Evolutionary conservation across 2,113 vertebrate genomes (phyloP), one percentile per base, ranked within the genome.

Genomic region (Chloroceryle aenea): DNA sequence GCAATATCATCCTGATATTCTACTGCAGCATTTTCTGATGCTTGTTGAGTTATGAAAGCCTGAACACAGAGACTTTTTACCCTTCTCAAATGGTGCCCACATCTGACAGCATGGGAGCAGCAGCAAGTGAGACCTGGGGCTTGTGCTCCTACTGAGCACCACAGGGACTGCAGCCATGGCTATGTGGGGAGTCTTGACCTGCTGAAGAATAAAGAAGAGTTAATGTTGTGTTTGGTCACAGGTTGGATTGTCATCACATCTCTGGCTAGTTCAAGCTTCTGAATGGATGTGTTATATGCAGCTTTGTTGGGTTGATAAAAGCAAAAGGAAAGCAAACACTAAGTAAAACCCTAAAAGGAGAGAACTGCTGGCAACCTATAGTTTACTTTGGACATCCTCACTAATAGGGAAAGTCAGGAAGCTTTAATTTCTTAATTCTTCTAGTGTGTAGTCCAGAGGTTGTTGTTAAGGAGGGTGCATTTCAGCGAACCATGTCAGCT

Each of bases 11-110:
- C 36, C 52, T 52, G 50, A 52, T 3, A 2, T 77, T 77, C 73
- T 63, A 58, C 50, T 0, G 0, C 48, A 50, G 30, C 0, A 0
- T n/a, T 80, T 73, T 32, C 42, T 62, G 30, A 16, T 59, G 18
- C n/a, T 59, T 47, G 36, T 53, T 58, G 48, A 30, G 32, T 38
- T 40, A 26, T 3, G 10, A 55, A 80, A 55, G 18, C 32, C 29
- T 45, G 27, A 69, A 38, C 15, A 19, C 25, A 38, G 21, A n/a
- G 56, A 19, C 6, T 40, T 19, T 27, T 76, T 48, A 47, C 32
- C 34, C 38, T 43, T 81, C 58, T 72, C 0, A 1, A 66, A 17
- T 22, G 38, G 45, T 42, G 38, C n/a, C 55, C 22, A 2, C 36
- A 68, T 19, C 15, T 20, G 5, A 26, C 0, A 3, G n/a, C 10